Conservation (phyloP, 1,140 invertebrate species). For the Drosophila kikkawai region DNA sequence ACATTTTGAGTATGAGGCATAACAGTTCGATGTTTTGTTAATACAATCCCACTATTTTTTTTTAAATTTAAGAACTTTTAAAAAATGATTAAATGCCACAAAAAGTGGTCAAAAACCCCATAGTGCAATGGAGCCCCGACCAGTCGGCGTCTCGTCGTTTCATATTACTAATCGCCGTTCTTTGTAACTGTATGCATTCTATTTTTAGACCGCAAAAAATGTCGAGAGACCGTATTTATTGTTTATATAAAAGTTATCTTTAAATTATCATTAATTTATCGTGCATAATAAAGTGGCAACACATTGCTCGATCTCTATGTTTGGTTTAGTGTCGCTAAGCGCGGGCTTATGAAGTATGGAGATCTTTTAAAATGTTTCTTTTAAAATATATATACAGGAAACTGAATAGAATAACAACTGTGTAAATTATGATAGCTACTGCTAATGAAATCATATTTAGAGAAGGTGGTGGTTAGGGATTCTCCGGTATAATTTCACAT, state of each 20-base stretch:
- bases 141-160: constrained; percentile 1
- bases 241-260: constrained; percentile 75
- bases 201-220: constrained; percentile 46
- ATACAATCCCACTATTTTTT: too few species aligned
- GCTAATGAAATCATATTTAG: constrained; percentile 13
- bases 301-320: constrained; percentile 33
- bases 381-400: background rate
- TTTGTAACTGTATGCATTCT: constrained; percentile 44
- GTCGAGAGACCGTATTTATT: constrained; percentile 60
- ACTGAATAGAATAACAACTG: constrained; percentile 31
- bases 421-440: constrained; percentile 44
- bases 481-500: too few species aligned
- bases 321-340: constrained; percentile 27
- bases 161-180: constrained; percentile 37
- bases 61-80: too few species aligned
- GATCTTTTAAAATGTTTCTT: background rate
- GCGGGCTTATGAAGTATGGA: constrained; percentile 33
- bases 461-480: too few species aligned
- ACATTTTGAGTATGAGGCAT: too few species aligned
- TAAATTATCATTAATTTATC: constrained; percentile 82
- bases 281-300: constrained; percentile 59
- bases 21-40: too few species aligned
- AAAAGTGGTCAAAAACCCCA: too few species aligned
- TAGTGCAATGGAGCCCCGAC: constrained; percentile 28
- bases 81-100: too few species aligned